Percentiles rank a stretch among this genome's conserved stretches.
Evolutionary conservation across 2,797 vertebrate species (phyloP).

Genomic region (Orientallactaga sibirica): DNA sequence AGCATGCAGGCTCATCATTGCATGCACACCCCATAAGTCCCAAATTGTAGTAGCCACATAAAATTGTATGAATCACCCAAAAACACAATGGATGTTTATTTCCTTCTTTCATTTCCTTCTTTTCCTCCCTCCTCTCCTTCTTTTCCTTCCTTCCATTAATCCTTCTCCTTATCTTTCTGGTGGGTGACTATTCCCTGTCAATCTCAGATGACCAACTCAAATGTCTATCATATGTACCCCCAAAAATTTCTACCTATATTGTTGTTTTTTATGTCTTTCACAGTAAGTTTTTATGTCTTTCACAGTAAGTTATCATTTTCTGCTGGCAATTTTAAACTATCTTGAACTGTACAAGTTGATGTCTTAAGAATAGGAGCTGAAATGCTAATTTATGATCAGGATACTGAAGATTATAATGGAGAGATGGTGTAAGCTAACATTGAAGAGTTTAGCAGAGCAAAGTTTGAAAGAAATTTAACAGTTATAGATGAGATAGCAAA

Average conservation of each 20-base stretch:
- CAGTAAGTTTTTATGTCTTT: neutral
- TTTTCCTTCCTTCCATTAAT: neutral
- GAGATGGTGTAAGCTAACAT: neutral
- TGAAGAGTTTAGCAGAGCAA: neutral
- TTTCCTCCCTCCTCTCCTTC: neutral
- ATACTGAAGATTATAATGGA: neutral
- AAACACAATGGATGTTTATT: too few relatives aligned
- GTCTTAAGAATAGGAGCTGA: neutral
- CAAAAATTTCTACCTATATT: neutral
- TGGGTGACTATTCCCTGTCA: neutral
- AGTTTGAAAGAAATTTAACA: neutral
- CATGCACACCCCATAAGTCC: neutral
- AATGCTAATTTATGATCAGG: constrained; percentile 4
- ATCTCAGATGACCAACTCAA: neutral
- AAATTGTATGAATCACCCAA: neutral
- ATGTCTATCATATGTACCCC: neutral
- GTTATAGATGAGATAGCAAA: neutral
- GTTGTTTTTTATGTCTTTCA: neutral
- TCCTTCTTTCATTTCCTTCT: neutral
- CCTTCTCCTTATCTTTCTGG: neutral
- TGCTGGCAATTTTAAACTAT: neutral
- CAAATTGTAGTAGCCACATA: neutral
- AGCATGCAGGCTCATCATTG: neutral
- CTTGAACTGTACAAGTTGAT: too few relatives aligned
- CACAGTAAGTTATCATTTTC: neutral